These are phyloP conservation scores for Oithona nana DNA, from an alignment of 2,888 invertebrate species.

Conservation along the genomic window DNA sequence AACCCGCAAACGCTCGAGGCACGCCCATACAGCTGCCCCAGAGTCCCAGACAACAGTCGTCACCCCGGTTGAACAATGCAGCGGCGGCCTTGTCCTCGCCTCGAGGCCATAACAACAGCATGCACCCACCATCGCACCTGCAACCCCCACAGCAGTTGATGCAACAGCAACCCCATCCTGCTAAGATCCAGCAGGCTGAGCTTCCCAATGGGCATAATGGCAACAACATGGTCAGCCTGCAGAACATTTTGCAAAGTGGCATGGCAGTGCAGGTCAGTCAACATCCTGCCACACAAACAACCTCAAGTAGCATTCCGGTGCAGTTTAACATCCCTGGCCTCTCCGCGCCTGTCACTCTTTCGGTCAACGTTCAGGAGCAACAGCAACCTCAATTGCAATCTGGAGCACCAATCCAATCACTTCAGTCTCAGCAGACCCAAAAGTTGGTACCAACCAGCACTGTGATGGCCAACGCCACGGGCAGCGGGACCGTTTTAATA, in stretches of 20 bases:
- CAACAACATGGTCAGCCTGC: conserved; percentile 8
- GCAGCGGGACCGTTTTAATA: not conserved
- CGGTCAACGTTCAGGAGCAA: not conserved
- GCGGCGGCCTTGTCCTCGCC: too few species aligned
- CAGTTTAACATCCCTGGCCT: conserved; percentile 13
- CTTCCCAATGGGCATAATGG: not conserved
- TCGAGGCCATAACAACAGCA: too few species aligned
- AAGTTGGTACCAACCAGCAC: not conserved
- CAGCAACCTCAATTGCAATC: too few species aligned
- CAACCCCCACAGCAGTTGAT: not conserved
- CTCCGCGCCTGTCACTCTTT: conserved; percentile 4
- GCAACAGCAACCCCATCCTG: not conserved
- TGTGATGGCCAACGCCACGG: not conserved
- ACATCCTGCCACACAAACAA: not conserved
- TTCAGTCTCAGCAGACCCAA: not conserved
- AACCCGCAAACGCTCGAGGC: not conserved
- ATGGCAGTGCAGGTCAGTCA: not conserved
- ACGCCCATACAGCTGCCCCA: not conserved
- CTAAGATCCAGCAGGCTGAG: not conserved
- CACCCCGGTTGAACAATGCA: too few species aligned
- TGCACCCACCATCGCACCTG: not conserved
- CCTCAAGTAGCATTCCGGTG: conserved; percentile 9
- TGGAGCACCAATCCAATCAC: not conserved
- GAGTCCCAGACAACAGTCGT: too few species aligned
- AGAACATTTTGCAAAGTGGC: conserved; percentile 1